Evolutionary conservation across 2,113 vertebrate genomes (phyloP).

Genomic region (Syngnathus scovelli): DNA sequence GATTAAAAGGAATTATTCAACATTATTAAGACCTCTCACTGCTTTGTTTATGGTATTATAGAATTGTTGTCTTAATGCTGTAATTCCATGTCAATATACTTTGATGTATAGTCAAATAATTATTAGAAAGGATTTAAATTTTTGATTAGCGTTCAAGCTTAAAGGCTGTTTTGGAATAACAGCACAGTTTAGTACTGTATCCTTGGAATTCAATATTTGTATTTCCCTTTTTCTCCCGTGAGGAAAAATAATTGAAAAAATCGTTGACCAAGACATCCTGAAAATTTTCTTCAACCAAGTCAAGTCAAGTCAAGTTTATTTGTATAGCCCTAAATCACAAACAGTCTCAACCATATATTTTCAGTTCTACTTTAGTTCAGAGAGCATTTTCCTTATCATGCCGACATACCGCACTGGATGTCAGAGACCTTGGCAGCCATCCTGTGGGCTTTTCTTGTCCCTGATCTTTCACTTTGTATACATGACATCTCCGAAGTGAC

Average conservation of each 20-base stretch:
- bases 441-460: constrained; percentile 13
- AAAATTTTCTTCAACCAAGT: background rate
- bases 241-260: background rate
- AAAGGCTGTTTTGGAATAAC: background rate
- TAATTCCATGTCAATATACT: background rate
- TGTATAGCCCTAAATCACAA: too few species aligned
- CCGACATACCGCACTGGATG: background rate
- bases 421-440: constrained; percentile 2
- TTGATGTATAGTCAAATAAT: background rate
- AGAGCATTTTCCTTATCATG: background rate
- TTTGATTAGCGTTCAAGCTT: background rate
- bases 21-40: constrained; percentile 54
- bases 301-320: too few species aligned
- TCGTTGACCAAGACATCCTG: background rate
- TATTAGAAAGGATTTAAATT: background rate
- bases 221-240: background rate
- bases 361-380: background rate
- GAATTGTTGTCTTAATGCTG: background rate
- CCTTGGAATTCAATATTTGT: background rate
- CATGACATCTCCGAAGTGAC: constrained; percentile 30
- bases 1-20: constrained; percentile 67
- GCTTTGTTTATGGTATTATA: background rate
- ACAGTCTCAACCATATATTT: background rate
- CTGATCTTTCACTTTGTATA: constrained; percentile 39
- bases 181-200: background rate